Evolutionary conservation across 2,888 invertebrate genomes (phyloP), one percentile per base, ranked within the genome.

Genomic region (Hecatera dysodea): DNA sequence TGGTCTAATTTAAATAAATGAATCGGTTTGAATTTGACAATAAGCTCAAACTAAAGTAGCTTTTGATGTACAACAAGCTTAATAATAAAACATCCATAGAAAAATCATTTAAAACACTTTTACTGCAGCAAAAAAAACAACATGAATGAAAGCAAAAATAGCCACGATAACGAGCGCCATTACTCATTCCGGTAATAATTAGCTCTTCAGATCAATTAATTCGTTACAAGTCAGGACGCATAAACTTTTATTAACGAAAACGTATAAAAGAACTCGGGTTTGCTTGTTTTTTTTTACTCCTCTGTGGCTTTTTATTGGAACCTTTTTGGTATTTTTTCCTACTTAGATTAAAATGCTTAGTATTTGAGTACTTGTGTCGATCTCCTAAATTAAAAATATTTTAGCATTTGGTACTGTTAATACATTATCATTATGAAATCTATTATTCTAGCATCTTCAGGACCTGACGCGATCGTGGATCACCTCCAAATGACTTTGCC

Each of bases 191-290:
- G 12, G 19, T 29, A 29, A n/a, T 68, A 69, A 74, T 77, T 70
- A 74, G 56, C 56, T 57, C 50, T 57, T 46, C 5, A 33, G 62
- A 74, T 70, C 50, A 77, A 77, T 74, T 70, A 74, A 74, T 52
- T 70, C 60, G 42, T 60, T 60, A 60, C 77, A 42, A 76, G 53
- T 8, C 46, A 7, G 52, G 27, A 57, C 19, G 29, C 12, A 77
- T 74, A n/a, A 62, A 70, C 4, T 70, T 77, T 70, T 70, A 77
- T 52, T 39, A 27, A 62, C n/a, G 8, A 48, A 61, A 62, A 70
- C 56, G 2, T 77, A 46, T 48, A 3, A 12, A 68, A 27, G 0
- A 2, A 3, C 12, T 12, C 27, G 33, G 55, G 1, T 60, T 56
- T 9, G 7, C 55, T 24, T 3, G 17, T 3, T 6, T 33, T 46